Evolutionary conservation across 2,113 vertebrate genomes (phyloP).

Genomic region (Takifugu bimaculatus): DNA sequence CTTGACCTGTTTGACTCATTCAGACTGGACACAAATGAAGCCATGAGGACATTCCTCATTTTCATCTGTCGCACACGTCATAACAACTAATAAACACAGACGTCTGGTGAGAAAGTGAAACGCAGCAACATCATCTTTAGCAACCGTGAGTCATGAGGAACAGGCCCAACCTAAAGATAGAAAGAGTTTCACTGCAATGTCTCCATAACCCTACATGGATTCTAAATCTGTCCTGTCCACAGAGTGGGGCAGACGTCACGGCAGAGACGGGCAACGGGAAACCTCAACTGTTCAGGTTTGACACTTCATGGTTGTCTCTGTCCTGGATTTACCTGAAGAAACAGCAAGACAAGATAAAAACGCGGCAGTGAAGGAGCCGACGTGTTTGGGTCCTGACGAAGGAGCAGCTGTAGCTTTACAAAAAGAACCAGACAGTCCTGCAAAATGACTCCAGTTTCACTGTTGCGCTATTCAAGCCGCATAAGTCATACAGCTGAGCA

Average conservation of each 20-base stretch:
- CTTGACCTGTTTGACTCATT: background rate
- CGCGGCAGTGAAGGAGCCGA: background rate
- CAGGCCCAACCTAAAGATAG: conserved; percentile 49
- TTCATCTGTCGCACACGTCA: no score
- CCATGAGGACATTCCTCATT: no score
- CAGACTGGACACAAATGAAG: background rate
- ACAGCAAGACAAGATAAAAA: background rate
- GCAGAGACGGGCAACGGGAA: background rate
- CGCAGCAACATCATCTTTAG: conserved; percentile 31
- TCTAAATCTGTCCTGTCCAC: conserved; percentile 21
- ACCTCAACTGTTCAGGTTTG: no score
- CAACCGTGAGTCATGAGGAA: conserved; percentile 52
- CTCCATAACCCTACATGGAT: conserved; percentile 17
- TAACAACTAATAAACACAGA: no score
- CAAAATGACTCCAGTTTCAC: conserved; percentile 29
- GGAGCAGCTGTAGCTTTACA: conserved; percentile 34
- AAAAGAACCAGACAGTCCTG: background rate
- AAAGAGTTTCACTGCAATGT: background rate
- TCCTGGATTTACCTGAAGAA: conserved; percentile 9
- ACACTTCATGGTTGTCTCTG: no score
- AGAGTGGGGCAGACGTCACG: background rate
- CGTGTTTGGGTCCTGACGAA: conserved; percentile 34
- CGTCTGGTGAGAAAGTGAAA: background rate
- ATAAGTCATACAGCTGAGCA: conserved; percentile 23
- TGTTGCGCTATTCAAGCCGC: conserved; percentile 16